These are phyloP conservation scores for Lypha dubia DNA, from an alignment of 2,888 invertebrate genomes.

Conservation along the genomic window DNA sequence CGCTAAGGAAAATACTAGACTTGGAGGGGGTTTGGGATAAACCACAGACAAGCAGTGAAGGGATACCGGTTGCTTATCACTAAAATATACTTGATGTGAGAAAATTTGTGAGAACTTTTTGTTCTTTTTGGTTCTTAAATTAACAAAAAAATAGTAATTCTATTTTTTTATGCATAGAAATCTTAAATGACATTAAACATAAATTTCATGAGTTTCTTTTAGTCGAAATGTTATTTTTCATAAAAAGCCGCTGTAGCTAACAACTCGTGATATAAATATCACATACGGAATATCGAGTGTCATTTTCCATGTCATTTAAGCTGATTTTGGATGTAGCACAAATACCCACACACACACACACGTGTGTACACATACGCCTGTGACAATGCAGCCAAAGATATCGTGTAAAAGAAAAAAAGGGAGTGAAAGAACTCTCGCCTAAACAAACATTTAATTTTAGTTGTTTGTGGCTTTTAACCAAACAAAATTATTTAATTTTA, in stretches of 20 bases:
- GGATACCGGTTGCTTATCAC: slow-evolving; percentile 61
- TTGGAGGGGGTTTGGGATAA: slow-evolving; percentile 48
- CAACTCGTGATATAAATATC: slow-evolving; percentile 2
- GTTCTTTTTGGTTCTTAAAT: neutral
- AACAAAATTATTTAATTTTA: slow-evolving; percentile 28
- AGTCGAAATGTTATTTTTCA: neutral
- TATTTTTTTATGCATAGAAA: slow-evolving; percentile 34
- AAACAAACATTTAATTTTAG: slow-evolving; percentile 43
- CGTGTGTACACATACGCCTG: too few relatives aligned
- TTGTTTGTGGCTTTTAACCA: slow-evolving; percentile 46
- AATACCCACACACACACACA: slow-evolving; percentile 12
- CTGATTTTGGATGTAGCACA: neutral
- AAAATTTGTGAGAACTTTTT: slow-evolving; percentile 56
- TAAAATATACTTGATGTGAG: slow-evolving; percentile 37
- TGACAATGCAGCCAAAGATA: neutral
- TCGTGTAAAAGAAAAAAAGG: neutral
- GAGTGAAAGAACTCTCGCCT: slow-evolving; percentile 15
- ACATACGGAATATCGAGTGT: slow-evolving; percentile 20
- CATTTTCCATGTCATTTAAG: slow-evolving; percentile 21
- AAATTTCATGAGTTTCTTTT: slow-evolving; percentile 37
- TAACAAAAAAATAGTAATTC: slow-evolving; percentile 20
- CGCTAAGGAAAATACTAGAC: slow-evolving; percentile 1
- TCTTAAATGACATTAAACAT: slow-evolving; percentile 64
- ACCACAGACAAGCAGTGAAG: slow-evolving; percentile 38
- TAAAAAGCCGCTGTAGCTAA: slow-evolving; percentile 22